Evolutionary conservation across 2,113 vertebrate species (phyloP), one percentile per base, ranked within the genome.

Genomic region (Muntiacus reevesi): DNA sequence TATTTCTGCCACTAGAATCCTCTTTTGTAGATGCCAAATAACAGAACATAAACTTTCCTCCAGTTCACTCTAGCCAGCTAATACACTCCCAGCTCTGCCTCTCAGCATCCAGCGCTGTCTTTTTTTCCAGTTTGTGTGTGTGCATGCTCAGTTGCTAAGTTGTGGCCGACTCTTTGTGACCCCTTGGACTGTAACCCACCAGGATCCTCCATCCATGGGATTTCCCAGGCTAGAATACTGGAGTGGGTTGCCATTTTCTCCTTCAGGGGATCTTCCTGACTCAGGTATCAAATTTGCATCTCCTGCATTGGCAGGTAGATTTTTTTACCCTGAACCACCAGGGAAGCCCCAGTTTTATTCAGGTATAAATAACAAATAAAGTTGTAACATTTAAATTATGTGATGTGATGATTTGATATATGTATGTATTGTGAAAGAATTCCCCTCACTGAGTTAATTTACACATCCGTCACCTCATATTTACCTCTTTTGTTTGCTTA

Each of bases 11-110:
- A 3, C 11, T 45, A 19, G 14, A 76, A 83, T 27, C 27, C 15
- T 94, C 74, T 74, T 81, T 54, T 84, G 10, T 36, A 79, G 64
- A 43, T 84, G 30, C 47, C 83, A 91, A 54, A 54, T 43, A 92
- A 57, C 19, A 92, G 47, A 85, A 67, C 17, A 21, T 19, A 40
- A 28, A 12, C 43, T 85, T 90, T 85, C 10, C n/a, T 79, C 30
- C 15, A 79, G 1, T 12, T 14, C 19, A 54, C 40, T 25, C 7
- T 3, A 57, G 3, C 0, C n/a, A 23, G 13, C 23, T 17, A 15
- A 15, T 2, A 30, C 17, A 50, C 4, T 54, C 7, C 2, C 17
- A 79, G 4, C 33, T 82, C 15, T 76, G 8, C 52, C 54, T 91
- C 14, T 74, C 13, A 21, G 40, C 27, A 45, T 23, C 47, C 19